phyloP scores from a whole-genome alignment of 2,113 vertebrate genomes.

The Heterochromis multidens region DNA sequence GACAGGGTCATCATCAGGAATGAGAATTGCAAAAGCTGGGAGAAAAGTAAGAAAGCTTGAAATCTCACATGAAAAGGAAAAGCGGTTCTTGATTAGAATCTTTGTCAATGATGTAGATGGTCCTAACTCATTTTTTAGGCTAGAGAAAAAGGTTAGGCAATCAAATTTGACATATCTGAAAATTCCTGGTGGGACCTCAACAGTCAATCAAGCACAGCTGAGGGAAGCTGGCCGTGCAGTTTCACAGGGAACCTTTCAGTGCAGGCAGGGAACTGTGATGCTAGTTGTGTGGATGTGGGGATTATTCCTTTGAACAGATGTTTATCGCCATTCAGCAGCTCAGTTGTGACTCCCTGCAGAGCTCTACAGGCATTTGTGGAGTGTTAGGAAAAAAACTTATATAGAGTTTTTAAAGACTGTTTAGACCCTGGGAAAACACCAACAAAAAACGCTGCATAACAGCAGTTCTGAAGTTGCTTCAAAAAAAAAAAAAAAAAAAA shows the following conservation, averaged over 20 bases:
- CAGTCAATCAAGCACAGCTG: too few relatives aligned
- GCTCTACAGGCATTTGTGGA: background rate
- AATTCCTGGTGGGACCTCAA: too few relatives aligned
- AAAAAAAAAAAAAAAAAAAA: background rate
- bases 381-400: too few relatives aligned
- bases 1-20: background rate
- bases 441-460: too few relatives aligned
- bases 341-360: background rate
- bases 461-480: too few relatives aligned
- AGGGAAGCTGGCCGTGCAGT: too few relatives aligned
- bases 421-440: too few relatives aligned
- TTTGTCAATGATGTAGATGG: background rate
- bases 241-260: too few relatives aligned
- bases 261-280: background rate
- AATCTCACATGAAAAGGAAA: background rate
- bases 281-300: background rate
- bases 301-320: background rate
- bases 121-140: too few relatives aligned
- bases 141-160: too few relatives aligned
- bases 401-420: too few relatives aligned
- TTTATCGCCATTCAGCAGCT: background rate
- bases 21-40: background rate
- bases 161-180: too few relatives aligned
- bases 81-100: background rate
- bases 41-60: background rate